Conservation (phyloP, 2,113 vertebrate species). For the Eptatretus burgeri region DNA sequence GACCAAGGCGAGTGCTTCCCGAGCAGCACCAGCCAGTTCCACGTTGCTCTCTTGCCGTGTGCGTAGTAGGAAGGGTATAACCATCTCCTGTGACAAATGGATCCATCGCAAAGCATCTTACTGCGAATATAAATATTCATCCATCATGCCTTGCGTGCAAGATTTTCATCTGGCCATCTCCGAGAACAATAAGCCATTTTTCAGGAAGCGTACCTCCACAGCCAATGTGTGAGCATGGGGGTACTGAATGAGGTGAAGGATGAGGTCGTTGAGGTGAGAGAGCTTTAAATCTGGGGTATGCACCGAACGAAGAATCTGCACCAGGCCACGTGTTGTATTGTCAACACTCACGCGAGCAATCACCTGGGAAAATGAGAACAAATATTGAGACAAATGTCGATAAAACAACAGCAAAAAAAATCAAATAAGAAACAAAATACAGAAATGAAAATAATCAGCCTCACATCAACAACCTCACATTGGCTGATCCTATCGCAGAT, state of each 20-base stretch:
- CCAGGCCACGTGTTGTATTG: background rate
- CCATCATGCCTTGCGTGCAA: background rate
- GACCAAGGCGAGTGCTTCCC: slow-evolving; percentile 50
- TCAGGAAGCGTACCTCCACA: slow-evolving; percentile 1
- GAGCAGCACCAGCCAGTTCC: slow-evolving; percentile 42
- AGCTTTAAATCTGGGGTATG: background rate
- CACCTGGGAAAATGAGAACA: background rate
- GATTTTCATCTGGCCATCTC: background rate
- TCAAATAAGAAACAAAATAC: too few species aligned
- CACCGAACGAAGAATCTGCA: background rate
- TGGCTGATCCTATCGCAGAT: too few species aligned
- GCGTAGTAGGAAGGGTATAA: slow-evolving; percentile 45
- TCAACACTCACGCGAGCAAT: slow-evolving; percentile 1
- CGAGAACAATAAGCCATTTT: background rate
- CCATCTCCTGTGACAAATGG: slow-evolving; percentile 28
- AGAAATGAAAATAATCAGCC: too few species aligned
- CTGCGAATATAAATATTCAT: background rate
- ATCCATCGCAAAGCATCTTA: background rate
- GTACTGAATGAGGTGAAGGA: background rate
- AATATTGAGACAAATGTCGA: too few species aligned
- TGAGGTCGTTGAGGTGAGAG: background rate
- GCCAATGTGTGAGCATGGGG: background rate
- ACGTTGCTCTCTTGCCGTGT: slow-evolving; percentile 42
- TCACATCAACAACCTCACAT: too few species aligned
- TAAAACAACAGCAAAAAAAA: too few species aligned